Percentiles rank a stretch among this genome's conserved stretches.
These are phyloP conservation scores for Papilio machaon DNA, from an alignment of 1,140 invertebrate genomes.

Conservation along the genomic window DNA sequence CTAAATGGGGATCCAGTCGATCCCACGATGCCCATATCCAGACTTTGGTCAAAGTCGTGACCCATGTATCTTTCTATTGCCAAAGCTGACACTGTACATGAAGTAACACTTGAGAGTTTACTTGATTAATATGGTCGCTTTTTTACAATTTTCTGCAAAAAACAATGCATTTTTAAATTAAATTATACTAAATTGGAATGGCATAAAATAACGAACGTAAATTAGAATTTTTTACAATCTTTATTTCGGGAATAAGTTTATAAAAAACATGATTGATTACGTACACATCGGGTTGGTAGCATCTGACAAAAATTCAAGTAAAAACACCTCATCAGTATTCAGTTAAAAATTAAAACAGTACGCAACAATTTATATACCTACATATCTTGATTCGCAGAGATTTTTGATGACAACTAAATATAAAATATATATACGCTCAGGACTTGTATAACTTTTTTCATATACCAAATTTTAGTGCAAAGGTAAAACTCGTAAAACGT, in stretches of 20 bases:
- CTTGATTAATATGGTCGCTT: background rate
- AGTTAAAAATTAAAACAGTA: background rate
- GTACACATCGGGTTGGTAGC: background rate
- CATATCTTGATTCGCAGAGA: background rate
- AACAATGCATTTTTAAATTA: too few relatives aligned
- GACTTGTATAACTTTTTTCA: too few relatives aligned
- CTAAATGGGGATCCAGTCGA: background rate
- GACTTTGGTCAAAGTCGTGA: background rate
- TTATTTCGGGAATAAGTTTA: background rate
- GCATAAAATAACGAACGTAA: background rate
- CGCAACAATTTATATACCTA: background rate
- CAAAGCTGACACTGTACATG: background rate
- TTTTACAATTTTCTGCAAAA: background rate
- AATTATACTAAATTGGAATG: too few relatives aligned
- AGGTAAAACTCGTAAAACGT: too few relatives aligned
- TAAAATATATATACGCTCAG: background rate
- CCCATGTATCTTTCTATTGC: background rate
- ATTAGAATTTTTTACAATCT: background rate
- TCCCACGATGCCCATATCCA: background rate
- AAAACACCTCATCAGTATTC: background rate
- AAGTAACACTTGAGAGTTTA: constrained; percentile 2
- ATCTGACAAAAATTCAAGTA: background rate
- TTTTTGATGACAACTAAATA: background rate
- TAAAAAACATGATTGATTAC: background rate
- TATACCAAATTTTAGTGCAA: too few relatives aligned